Conservation (phyloP, 2,113 vertebrate species). For the Galemys pyrenaicus region DNA sequence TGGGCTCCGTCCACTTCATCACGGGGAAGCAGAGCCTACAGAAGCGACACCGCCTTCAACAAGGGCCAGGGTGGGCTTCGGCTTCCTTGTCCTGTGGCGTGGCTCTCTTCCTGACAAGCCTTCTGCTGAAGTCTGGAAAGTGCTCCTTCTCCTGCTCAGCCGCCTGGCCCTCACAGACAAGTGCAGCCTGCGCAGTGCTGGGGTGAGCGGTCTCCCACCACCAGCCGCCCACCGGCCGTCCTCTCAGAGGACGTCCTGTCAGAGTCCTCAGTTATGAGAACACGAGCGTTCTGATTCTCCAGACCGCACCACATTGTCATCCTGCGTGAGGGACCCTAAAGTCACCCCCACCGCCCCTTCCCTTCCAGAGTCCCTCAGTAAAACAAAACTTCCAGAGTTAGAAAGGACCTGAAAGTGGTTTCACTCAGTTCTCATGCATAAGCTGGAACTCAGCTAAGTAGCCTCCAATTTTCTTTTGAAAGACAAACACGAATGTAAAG, state of each 20-base stretch:
- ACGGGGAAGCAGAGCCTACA: background rate
- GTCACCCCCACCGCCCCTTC: background rate
- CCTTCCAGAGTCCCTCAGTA: background rate
- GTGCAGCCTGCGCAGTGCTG: background rate
- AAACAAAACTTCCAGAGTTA: background rate
- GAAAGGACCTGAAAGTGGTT: background rate
- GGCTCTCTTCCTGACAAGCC: background rate
- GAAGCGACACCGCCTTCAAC: background rate
- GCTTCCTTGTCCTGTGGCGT: background rate
- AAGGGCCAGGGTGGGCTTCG: background rate
- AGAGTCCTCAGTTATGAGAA: background rate
- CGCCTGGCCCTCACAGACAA: background rate
- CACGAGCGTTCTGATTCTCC: background rate
- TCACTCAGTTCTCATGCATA: background rate
- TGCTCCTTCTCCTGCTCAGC: background rate
- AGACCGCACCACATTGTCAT: background rate
- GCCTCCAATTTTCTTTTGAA: background rate
- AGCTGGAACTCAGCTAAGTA: background rate
- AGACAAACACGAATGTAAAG: background rate
- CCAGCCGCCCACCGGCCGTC: background rate
- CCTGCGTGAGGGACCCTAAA: background rate
- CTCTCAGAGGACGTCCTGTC: background rate
- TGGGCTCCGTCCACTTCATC: background rate
- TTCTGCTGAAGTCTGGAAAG: background rate
- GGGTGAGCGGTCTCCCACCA: background rate